A percentile compares a stretch with the other conserved stretches of the same genome.
Evolutionary conservation across 1,140 invertebrate genomes (phyloP).

Genomic region (Aphaenogaster rudis): DNA sequence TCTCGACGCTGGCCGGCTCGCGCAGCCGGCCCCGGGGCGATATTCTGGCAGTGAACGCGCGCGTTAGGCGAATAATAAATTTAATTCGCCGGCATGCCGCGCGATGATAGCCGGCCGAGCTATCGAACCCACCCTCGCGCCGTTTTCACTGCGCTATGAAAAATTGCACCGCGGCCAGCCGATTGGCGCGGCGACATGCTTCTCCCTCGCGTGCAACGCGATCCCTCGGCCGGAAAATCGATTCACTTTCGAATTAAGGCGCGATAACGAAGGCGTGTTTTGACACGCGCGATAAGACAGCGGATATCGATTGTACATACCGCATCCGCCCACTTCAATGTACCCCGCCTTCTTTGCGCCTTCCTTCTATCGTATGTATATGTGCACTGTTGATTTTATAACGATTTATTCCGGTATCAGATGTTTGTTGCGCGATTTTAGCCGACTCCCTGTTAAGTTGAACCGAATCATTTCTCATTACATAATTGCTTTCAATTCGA

Average conservation of each 20-base stretch:
- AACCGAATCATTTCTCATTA: background rate
- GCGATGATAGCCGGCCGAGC: background rate
- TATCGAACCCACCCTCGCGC: background rate
- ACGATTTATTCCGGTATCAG: constrained; percentile 1
- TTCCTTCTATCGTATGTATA: background rate
- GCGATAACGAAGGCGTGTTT: constrained; percentile 52
- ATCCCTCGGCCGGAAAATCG: constrained; percentile 31
- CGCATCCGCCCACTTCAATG: constrained; percentile 16
- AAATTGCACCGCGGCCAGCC: background rate
- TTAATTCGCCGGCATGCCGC: constrained; percentile 31
- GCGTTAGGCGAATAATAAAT: constrained; percentile 58
- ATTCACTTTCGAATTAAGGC: constrained; percentile 48
- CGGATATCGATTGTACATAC: constrained; percentile 28
- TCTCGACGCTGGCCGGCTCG: constrained; percentile 54
- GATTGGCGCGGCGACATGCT: background rate
- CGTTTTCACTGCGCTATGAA: constrained; percentile 18
- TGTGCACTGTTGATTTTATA: constrained; percentile 2
- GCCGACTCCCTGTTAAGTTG: background rate
- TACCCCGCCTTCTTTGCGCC: background rate
- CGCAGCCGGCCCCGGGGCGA: constrained; percentile 10
- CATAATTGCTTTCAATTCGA: background rate
- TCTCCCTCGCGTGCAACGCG: background rate
- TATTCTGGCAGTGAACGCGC: constrained; percentile 40
- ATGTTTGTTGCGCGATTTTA: background rate
- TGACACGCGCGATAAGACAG: constrained; percentile 45